Evolutionary conservation across 2,113 vertebrate genomes (phyloP).

Genomic region (Ageneiosus marmoratus): DNA sequence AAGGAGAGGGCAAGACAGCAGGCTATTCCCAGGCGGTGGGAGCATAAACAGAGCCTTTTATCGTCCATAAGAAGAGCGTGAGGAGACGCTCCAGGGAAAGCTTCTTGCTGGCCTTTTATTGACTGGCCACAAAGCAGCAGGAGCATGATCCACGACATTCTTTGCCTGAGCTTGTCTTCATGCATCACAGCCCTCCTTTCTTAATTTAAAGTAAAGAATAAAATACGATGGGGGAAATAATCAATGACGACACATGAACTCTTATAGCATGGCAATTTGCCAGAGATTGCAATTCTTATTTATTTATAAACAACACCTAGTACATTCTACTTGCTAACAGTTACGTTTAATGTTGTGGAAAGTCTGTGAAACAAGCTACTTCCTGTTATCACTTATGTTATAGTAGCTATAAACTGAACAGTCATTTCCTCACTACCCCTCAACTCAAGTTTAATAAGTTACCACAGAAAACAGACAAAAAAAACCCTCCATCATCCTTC

Average conservation of each 20-base stretch:
- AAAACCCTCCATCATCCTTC: neutral
- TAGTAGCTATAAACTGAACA: neutral
- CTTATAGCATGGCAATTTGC: neutral
- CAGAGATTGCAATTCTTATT: neutral
- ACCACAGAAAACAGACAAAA: too few relatives aligned
- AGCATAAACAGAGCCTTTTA: slow-evolving; percentile 60
- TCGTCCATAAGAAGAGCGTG: slow-evolving; percentile 49
- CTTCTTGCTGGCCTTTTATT: slow-evolving; percentile 46
- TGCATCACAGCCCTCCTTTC: neutral
- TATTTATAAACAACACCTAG: neutral
- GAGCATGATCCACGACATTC: slow-evolving; percentile 40
- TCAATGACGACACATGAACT: neutral
- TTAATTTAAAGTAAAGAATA: neutral
- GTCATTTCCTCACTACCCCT: neutral
- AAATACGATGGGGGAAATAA: neutral
- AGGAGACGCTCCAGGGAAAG: slow-evolving; percentile 54
- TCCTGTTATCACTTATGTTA: neutral
- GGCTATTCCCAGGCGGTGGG: slow-evolving; percentile 50
- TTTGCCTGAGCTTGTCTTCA: slow-evolving; percentile 27
- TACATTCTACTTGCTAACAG: neutral
- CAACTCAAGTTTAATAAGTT: too few relatives aligned
- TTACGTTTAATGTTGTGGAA: neutral
- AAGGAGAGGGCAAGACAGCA: slow-evolving; percentile 40
- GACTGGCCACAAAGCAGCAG: slow-evolving; percentile 52
- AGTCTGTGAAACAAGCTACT: neutral